Evolutionary conservation across 2,113 vertebrate species (phyloP), one percentile per base, ranked within the genome.

Genomic region (Oostethus manadensis): DNA sequence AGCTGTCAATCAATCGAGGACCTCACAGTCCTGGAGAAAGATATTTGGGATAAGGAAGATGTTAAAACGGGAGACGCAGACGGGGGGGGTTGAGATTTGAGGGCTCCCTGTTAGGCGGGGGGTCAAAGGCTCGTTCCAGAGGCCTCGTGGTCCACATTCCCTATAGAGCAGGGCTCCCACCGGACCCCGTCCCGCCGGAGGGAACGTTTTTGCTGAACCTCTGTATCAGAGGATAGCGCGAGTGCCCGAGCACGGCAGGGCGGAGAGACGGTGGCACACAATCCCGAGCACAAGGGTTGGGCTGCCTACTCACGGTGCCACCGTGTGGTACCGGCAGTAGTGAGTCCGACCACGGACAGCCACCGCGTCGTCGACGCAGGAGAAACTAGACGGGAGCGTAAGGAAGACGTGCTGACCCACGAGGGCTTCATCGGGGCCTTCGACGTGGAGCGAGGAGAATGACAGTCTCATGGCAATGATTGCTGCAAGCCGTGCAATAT

Each of bases 221-320:
- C 90, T 90, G 85, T 87, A 90, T 90, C 88, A 90, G 88, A 89
- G 88, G 85, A 68, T 87, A 84, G 85, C 82, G 87, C 84, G 11
- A 75, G 70, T 77, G 71, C 84, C 83, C 82, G 66, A 81, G 58
- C 11, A 58, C 61, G 74, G 77, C 84, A 35, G 18, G 18, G 58
- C 58, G 44, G 73, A 80, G 76, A 79, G 86, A 74, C 45, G 21
- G 74, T 72, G 80, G 81, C 70, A 84, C 76, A 72, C 70, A 14
- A 80, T 77, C 78, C 74, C 77, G 74, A 77, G 81, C 78, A 80
- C 70, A 66, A 71, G 78, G 79, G 75, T 80, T 83, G 72, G 77
- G 83, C 68, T 76, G 68, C 11, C 69, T 77, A 82, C 80, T 84
- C 69, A 74, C 65, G 78, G 88, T 83, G 81, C 89, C 88, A 91